Base-by-base conservation (phyloP, 2,113 vertebrate genomes). In the Stercorarius parasiticus region DNA sequence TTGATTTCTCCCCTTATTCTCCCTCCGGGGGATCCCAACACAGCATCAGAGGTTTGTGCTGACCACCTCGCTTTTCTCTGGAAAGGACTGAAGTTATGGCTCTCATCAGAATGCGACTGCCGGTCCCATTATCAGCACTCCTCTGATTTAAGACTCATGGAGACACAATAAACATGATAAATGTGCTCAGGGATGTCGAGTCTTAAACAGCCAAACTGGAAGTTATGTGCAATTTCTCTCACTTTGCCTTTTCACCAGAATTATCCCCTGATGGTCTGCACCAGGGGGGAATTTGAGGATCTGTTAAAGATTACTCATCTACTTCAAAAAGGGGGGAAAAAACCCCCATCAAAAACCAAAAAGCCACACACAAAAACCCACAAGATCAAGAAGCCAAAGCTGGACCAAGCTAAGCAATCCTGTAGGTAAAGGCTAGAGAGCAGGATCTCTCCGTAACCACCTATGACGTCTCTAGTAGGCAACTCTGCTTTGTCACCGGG, bases 331-430 rank as follows among this genome's bases (percentile, higher is more conserved):
- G 0, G 2, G 20, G 26, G 14, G 0, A 0, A 3, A 20, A n/a
- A 65, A 32, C 5, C 2, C 19, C 30, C 40, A 23, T 19, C 1
- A 13, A 79, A 53, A 10, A 26, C 25, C 17, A 21, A 38, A 82
- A 86, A 59, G 38, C 17, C 17, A 43, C 4, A 2, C 29, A 26
- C 13, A 67, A 19, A 67, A 56, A 10, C 10, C 10, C 82, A 59
- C 83, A 76, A 85, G 82, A 85, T 29, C 90, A 84, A 17, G 26
- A 95, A 96, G 49, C 25, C 73, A 93, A 86, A 96, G 94, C 43
- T 38, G 86, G 71, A 85, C 47, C 93, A 82, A 95, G 96, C 93
- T 94, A 93, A 90, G 91, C 92, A 96, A 94, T 61, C 82, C 93
- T 53, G 72, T 73, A 78, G 93, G 95, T 84, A 74, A 74, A 59